phyloP scores from a whole-genome alignment of 2,113 vertebrate species.

The Paradoxurus hermaphroditus region DNA sequence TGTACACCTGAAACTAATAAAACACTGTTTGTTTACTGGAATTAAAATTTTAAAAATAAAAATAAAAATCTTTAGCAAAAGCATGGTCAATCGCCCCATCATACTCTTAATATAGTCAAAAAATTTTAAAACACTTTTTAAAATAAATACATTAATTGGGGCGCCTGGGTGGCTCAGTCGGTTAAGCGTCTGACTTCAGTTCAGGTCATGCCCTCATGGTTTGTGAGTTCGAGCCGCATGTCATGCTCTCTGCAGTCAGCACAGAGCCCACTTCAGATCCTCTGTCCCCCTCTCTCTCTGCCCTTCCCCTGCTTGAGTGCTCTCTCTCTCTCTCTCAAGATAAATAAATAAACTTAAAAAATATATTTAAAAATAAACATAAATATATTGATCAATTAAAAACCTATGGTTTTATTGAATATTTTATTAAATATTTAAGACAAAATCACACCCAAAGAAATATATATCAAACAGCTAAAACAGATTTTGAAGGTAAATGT shows the following conservation, averaged over 20 bases:
- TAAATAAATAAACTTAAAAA: too few species aligned
- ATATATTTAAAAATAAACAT: too few species aligned
- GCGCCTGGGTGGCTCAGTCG: too few species aligned
- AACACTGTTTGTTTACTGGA: not conserved
- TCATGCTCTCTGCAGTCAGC: too few species aligned
- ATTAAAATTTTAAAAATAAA: not conserved
- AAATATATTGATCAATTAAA: not conserved
- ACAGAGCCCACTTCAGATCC: too few species aligned
- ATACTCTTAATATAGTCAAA: not conserved
- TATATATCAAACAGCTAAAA: not conserved
- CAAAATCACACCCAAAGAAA: not conserved
- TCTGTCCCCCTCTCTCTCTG: too few species aligned
- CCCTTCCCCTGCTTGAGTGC: too few species aligned
- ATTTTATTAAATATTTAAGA: not conserved
- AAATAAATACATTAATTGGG: not conserved
- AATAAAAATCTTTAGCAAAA: not conserved
- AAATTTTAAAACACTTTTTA: not conserved
- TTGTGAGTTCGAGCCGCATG: too few species aligned
- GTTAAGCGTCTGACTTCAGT: too few species aligned
- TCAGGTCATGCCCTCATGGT: too few species aligned
- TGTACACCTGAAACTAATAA: not conserved
- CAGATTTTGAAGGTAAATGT: not conserved
- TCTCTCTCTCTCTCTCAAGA: too few species aligned
- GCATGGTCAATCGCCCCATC: not conserved
- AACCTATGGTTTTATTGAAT: not conserved